Evolutionary conservation across 2,797 vertebrate genomes (phyloP), one percentile per base, ranked within the genome.

Genomic region (Enteromius mattozi): DNA sequence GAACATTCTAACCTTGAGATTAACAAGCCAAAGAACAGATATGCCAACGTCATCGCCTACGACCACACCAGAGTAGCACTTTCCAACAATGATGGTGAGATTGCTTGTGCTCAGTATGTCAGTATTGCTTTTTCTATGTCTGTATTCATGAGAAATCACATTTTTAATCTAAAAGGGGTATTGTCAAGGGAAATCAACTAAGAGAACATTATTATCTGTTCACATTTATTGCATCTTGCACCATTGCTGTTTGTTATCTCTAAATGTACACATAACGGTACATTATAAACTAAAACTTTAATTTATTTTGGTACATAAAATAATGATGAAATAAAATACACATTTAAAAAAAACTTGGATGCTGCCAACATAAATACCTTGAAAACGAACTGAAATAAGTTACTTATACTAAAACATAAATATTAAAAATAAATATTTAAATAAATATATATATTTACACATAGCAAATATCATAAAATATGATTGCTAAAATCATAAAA

Each of bases 11-110:
- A 99, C 94, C 92, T 99, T 93, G 98, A 99, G 95, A 97, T 99
- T 92, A 99, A 99, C 94, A 99, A 99, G 95, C 97, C 97, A 96
- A 99, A 99, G 97, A 99, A 99, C 88, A 97, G 98, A 95, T 99
- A 99, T 6, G 95, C 95, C 51, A 96, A 96, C 84, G 95, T 96
- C 91, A 96, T 96, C 45, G 95, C 94, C 87, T 96, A 96, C 51
- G 95, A 96, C 89, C 98, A 96, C 90, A 95, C 94, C 86, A 93
- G 95, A 88, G 97, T 99, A 81, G 95, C 97, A 56, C 96, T 99
- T 70, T 97, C 98, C 91, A 95, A 96, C 89, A 97, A 97, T 89
- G 98, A 99, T 91, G 98, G 98, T 96, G 92, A 87, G 84, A 83
- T 16, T 45, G 9, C 42, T 30, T 88, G 80, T 79, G 78, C 77